These are phyloP conservation scores for Okapia johnstoni DNA, from an alignment of 2,113 vertebrate species.

Conservation along the genomic window DNA sequence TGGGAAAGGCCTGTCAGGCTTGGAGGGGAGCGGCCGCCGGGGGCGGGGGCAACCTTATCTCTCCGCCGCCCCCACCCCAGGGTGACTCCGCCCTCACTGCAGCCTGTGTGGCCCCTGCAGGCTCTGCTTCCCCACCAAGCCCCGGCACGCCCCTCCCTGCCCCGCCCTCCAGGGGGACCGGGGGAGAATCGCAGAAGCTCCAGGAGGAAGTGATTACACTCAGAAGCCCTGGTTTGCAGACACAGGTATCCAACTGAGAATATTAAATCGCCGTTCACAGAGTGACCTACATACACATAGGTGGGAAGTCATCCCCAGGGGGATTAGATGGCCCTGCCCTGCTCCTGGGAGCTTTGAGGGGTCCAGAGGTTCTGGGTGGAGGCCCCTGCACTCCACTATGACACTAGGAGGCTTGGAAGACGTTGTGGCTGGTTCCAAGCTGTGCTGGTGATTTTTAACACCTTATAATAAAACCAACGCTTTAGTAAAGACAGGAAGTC, in stretches of 20 bases:
- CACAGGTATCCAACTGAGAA: background rate
- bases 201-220: background rate
- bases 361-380: background rate
- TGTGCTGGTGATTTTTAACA: background rate
- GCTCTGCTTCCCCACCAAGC: background rate
- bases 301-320: background rate
- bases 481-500: background rate
- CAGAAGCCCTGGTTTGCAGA: background rate
- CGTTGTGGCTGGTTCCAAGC: background rate
- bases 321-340: background rate
- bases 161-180: rapidly evolving
- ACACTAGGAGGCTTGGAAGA: background rate
- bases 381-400: background rate
- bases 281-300: background rate
- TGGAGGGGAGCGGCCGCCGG: background rate
- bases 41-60: background rate
- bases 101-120: background rate
- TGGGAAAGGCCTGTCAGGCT: background rate
- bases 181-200: background rate
- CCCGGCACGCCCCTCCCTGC: rapidly evolving
- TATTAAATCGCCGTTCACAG: background rate
- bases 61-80: background rate
- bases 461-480: background rate
- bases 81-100: background rate
- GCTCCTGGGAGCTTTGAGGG: background rate